A percentile compares a stretch with the other conserved stretches of the same genome.
Evolutionary conservation across 2,797 vertebrate genomes (phyloP).

Genomic region (Alauda arvensis): DNA sequence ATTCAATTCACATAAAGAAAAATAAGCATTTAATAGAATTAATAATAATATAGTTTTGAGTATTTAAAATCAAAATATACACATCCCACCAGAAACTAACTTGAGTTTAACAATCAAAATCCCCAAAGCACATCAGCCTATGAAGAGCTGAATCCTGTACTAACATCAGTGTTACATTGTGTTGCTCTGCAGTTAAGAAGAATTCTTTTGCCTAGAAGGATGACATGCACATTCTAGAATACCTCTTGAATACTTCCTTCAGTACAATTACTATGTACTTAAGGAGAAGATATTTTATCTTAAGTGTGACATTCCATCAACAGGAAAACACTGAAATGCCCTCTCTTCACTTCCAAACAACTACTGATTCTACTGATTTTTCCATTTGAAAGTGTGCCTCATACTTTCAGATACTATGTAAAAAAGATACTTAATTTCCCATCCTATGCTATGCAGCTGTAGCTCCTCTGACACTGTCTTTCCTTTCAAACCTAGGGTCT

Average conservation of each 20-base stretch:
- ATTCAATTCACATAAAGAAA: neutral
- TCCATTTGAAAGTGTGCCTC: neutral
- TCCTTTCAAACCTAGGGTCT: neutral
- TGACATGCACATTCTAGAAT: neutral
- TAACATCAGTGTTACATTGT: neutral
- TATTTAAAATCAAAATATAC: neutral
- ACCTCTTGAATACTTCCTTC: neutral
- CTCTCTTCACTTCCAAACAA: neutral
- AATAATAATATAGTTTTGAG: neutral
- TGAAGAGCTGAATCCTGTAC: neutral
- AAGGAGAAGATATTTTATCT: neutral
- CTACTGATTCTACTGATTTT: neutral
- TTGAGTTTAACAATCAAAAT: neutral
- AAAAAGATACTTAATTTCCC: neutral
- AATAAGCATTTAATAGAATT: neutral
- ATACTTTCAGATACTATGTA: neutral
- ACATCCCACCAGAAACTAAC: neutral
- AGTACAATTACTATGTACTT: neutral
- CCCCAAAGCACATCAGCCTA: neutral
- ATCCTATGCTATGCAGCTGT: neutral
- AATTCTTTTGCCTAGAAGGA: neutral
- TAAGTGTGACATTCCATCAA: neutral
- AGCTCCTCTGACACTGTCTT: neutral
- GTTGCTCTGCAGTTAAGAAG: neutral
- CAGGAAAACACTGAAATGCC: neutral